Evolutionary conservation across 1,140 invertebrate species (phyloP).

Genomic region (Bombus sibiricus): DNA sequence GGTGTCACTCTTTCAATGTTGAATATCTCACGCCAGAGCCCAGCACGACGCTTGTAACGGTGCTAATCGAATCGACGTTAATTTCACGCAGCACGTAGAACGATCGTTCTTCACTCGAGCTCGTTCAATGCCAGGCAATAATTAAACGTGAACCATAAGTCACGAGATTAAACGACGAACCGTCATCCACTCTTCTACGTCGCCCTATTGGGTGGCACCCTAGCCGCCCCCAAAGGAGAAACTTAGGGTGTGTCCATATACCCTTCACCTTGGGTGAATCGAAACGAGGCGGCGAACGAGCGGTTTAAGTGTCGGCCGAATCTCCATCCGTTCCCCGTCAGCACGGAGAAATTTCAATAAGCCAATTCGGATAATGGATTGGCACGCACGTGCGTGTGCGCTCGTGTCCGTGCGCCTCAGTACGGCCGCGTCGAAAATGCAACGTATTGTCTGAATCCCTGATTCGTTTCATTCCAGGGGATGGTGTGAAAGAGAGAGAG

Average conservation of each 20-base stretch:
- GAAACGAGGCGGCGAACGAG: constrained; percentile 12
- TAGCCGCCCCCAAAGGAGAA: background rate
- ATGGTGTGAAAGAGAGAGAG: background rate
- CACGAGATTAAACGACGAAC: constrained; percentile 70
- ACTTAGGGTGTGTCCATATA: background rate
- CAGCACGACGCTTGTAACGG: background rate
- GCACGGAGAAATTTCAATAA: constrained; percentile 81
- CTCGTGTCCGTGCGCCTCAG: constrained; percentile 28
- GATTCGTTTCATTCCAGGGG: constrained; percentile 62
- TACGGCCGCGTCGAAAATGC: constrained; percentile 54
- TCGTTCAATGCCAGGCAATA: constrained; percentile 18
- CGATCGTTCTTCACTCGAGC: background rate
- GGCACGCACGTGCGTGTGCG: constrained; percentile 74
- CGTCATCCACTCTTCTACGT: constrained; percentile 20
- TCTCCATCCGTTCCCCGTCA: constrained; percentile 81
- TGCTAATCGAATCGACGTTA: constrained; percentile 36
- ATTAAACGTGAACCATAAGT: constrained; percentile 48
- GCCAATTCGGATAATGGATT: constrained; percentile 82
- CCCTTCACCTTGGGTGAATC: constrained; percentile 41
- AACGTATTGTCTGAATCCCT: constrained; percentile 65
- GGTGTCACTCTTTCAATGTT: background rate
- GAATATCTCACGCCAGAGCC: background rate
- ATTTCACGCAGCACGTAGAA: background rate
- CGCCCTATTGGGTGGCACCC: background rate
- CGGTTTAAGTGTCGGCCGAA: constrained; percentile 74